Base-by-base conservation (phyloP, 2,797 vertebrate genomes). In the Pogonophryne albipinna region DNA sequence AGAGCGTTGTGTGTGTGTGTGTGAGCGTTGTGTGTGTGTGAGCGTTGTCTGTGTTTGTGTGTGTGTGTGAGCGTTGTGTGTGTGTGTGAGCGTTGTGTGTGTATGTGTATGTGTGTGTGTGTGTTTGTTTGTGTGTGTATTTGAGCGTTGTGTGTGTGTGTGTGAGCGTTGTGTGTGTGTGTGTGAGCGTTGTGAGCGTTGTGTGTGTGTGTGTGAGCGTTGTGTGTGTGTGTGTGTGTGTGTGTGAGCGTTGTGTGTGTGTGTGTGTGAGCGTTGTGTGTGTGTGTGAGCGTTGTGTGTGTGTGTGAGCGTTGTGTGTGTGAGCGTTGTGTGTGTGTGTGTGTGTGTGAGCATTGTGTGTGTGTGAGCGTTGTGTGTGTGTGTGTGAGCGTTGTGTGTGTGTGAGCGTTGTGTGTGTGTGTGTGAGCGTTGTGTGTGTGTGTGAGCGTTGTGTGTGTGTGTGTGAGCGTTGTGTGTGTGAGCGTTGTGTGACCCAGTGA, bases 11-110 rank as follows among this genome's bases (percentile, higher is more conserved):
- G 78, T 49, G 75, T 76, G 87, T 77, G 78, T 77, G 81, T 76
- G 64, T 80, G 27, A 58, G 71, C 75, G 3, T 9, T 77, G 78
- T 73, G 81, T 74, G 64, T 80, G 27, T 27, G 27, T 27, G n/a
- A n/a, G n/a, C n/a, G n/a, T 1, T 1, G 1, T 60, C 66, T 77
- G 2, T 8, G 7, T 67, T n/a, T n/a, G 78, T 49, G 73, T 76
- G 86, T 90, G 87, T 88, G 82, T 71, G 89, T 76, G 78, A 78
- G 81, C 76, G 61, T 80, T 60, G 71, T 27, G 23, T 27, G 23
- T 23, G 20, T 23, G 20, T n/a, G n/a, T n/a, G n/a, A n/a, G n/a
- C n/a, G n/a, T n/a, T n/a, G n/a, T n/a, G n/a, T n/a, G n/a, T n/a
- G n/a, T n/a, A n/a, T n/a, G n/a, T n/a, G n/a, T n/a, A n/a, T n/a